Evolutionary conservation across 2,797 vertebrate species (phyloP), one percentile per base, ranked within the genome.

Genomic region (Coregonus suidteri): DNA sequence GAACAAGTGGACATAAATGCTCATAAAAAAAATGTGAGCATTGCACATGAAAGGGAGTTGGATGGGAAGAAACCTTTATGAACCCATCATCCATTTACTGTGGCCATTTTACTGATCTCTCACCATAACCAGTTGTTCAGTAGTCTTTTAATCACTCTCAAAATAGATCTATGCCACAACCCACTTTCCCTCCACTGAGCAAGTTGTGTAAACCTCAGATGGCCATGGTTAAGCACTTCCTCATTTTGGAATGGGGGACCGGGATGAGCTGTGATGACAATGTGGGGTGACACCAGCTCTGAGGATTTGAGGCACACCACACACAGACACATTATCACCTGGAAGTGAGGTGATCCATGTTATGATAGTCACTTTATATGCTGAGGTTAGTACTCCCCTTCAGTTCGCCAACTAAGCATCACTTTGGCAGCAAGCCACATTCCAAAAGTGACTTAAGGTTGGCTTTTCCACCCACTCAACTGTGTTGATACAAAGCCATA

Each of bases 181-280:
- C 31, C 73, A 66, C 59, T 64, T 15, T 76, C 75, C 80, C 78
- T 81, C 72, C 69, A 18, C 76, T 35, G 77, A 82, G 80, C 82
- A 71, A 84, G 86, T 83, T 82, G 18, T 56, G 56, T 72, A 79
- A 83, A 89, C 83, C 83, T 88, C 83, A 80, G 64, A 73, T 53
- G 73, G 69, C 74, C 77, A n/a, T 70, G 65, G 59, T 62, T 7
- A 71, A 34, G 83, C 71, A 72, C 86, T 84, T 89, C 88, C 85
- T 88, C 77, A 15, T 66, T 70, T 20, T n/a, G 37, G 68, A 47
- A 37, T 18, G 6, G 68, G 31, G 31, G 35, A 47, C 51, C 53
- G 70, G 65, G 31, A 67, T 70, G 6, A 47, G n/a, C 52, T 74
- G 34, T 73, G 72, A 71, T 75, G 54, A 37, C 31, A 59, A 62